phyloP scores from a whole-genome alignment of 1,140 invertebrate species.

The Cataglyphis hispanica region DNA sequence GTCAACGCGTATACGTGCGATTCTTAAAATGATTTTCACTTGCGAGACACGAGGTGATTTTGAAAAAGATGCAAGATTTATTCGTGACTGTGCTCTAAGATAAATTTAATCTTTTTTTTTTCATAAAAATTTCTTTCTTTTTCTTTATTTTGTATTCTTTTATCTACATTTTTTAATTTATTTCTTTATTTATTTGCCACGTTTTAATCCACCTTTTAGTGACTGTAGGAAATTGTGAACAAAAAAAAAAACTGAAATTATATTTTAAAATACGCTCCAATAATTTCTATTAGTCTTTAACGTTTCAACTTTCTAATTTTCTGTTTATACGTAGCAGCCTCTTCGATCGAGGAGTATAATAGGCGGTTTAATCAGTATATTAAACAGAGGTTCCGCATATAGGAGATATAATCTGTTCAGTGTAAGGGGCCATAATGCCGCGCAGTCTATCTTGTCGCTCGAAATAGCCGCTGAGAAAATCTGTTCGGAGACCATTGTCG shows the following conservation, averaged over 20 bases:
- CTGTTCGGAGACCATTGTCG: conserved; percentile 61
- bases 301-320: conserved; percentile 13
- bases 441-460: conserved; percentile 48
- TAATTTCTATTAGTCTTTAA: background rate
- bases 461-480: conserved; percentile 61
- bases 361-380: conserved; percentile 54
- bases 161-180: background rate
- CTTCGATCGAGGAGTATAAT: conserved; percentile 48
- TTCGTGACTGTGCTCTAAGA: background rate
- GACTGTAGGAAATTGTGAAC: background rate
- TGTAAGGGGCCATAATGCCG: conserved; percentile 34
- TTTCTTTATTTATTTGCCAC: background rate
- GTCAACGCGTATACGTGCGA: background rate
- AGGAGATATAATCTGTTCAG: conserved; percentile 50
- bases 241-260: background rate
- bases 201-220: background rate
- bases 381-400: conserved; percentile 42
- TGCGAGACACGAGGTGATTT: background rate
- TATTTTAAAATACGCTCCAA: background rate
- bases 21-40: conserved; percentile 2
- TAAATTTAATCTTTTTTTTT: background rate
- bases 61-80: conserved; percentile 17
- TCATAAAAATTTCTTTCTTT: background rate
- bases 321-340: background rate
- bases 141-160: background rate